Conservation (phyloP, 2,888 invertebrate species). For the Asteroscopus sphinx region DNA sequence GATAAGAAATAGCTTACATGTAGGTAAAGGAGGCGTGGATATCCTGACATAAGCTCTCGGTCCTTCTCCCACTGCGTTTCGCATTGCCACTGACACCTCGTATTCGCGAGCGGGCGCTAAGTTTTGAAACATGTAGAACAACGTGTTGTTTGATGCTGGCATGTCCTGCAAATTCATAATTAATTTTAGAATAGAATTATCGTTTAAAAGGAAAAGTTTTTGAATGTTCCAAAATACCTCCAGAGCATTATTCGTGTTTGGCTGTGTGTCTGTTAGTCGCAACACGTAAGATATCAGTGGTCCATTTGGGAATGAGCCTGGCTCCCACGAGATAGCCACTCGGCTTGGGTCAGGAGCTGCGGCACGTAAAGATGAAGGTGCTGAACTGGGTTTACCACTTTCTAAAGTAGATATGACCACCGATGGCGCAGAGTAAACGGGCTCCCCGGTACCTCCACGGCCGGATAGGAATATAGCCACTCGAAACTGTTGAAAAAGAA, state of each 20-base stretch:
- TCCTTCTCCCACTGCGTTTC: constrained; percentile 94
- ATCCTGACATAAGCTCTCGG: constrained; percentile 92
- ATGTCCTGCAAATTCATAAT: constrained; percentile 91
- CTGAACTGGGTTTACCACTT: constrained; percentile 93
- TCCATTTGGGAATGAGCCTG: constrained; percentile 96
- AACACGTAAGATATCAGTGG: constrained; percentile 96
- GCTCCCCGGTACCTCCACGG: constrained; percentile 91
- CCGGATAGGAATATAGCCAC: constrained; percentile 94
- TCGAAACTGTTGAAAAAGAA: constrained; percentile 92
- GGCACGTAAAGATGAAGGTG: constrained; percentile 93
- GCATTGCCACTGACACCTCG: constrained; percentile 94
- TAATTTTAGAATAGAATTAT: constrained; percentile 4
- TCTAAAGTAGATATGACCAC: constrained; percentile 94
- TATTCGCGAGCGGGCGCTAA: constrained; percentile 93
- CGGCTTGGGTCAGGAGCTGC: constrained; percentile 95
- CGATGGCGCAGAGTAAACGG: constrained; percentile 93
- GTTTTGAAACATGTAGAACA: constrained; percentile 94
- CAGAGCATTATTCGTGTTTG: constrained; percentile 90
- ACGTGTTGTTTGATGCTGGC: constrained; percentile 92
- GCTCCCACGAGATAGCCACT: constrained; percentile 96
- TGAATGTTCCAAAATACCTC: constrained; percentile 87
- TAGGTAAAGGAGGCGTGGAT: constrained; percentile 92
- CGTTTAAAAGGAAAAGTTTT: background rate
- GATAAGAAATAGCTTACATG: constrained; percentile 89
- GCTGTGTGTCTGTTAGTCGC: constrained; percentile 90